Evolutionary conservation across 2,113 vertebrate species (phyloP), one percentile per base, ranked within the genome.

Genomic region (Apeltes quadracus): DNA sequence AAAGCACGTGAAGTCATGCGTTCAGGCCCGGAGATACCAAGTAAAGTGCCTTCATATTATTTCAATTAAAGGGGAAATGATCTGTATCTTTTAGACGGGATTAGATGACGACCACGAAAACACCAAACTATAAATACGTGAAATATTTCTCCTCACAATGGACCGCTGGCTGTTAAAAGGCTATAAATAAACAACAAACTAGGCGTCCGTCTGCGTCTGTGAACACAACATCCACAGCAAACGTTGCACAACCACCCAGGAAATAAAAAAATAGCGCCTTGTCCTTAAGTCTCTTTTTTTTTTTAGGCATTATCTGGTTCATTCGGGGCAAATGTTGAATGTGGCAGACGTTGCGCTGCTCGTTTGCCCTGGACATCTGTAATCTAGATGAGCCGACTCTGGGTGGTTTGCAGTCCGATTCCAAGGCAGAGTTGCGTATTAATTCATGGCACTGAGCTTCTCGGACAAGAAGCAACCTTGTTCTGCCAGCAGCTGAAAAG

Each of bases 401-500:
- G 38, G n/a, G n/a, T 15, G 41, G 53, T 58, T 77, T n/a, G 56
- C 27, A 15, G 50, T 41, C 44, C 8, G 46, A 78, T 59, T 75
- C 43, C 46, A 39, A 58, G 53, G 69, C 61, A 34, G 65, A 43
- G 51, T 67, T 77, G 68, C 59, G 20, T 55, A 75, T 81, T 84
- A 78, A 87, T 87, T 81, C 84, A 58, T 32, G 71, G 41, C 65
- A 16, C n/a, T 51, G 18, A 62, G 59, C 58, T 59, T 79, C 48
- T 76, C 74, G 69, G 38, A 75, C 54, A 82, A 88, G 70, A 43
- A 74, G 50, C 72, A 36, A 57, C 76, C 50, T 72, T 86, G 79
- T 81, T 79, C 78, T 82, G 61, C 79, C 68, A 71, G 79, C 56
- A 75, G 64, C 50, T 84, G 65, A 84, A 80, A 78, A 79, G 58